These are phyloP conservation scores for Poeciliopsis paucimaculata DNA, from an alignment of 2,797 vertebrate genomes.

Conservation along the genomic window DNA sequence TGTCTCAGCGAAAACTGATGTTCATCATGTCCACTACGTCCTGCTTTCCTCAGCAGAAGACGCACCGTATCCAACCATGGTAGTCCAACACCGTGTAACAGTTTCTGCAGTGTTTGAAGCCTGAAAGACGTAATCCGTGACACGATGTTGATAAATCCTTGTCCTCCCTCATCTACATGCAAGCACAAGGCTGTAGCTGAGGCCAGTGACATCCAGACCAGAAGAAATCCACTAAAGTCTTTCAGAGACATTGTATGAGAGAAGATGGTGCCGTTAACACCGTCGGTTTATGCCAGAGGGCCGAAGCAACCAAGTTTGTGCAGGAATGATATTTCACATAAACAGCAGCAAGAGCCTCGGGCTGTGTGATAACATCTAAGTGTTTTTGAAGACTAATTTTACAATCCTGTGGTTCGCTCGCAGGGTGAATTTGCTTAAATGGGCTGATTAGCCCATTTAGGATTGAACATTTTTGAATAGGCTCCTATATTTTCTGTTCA, in stretches of 20 bases:
- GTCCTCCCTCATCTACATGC: too few species aligned
- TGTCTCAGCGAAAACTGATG: too few species aligned
- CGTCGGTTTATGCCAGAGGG: background rate
- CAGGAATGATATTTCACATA: background rate
- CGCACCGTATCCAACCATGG: too few species aligned
- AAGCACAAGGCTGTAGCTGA: too few species aligned
- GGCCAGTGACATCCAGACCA: too few species aligned
- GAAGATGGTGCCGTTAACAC: background rate
- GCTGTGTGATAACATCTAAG: background rate
- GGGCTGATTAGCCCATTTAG: background rate
- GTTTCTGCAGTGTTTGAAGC: too few species aligned
- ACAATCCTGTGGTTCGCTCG: background rate
- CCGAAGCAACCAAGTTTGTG: background rate
- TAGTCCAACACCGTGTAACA: too few species aligned
- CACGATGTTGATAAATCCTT: too few species aligned
- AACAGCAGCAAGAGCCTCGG: background rate
- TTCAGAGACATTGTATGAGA: background rate
- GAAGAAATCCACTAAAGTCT: background rate
- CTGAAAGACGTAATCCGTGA: too few species aligned
- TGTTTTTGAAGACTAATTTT: background rate
- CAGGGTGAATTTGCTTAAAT: background rate
- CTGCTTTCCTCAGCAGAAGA: too few species aligned
- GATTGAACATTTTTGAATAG: background rate
- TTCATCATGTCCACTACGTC: too few species aligned
- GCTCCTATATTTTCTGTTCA: background rate